Evolutionary conservation across 2,888 invertebrate species (phyloP).

Genomic region (Eudasyphora cyanicolor): DNA sequence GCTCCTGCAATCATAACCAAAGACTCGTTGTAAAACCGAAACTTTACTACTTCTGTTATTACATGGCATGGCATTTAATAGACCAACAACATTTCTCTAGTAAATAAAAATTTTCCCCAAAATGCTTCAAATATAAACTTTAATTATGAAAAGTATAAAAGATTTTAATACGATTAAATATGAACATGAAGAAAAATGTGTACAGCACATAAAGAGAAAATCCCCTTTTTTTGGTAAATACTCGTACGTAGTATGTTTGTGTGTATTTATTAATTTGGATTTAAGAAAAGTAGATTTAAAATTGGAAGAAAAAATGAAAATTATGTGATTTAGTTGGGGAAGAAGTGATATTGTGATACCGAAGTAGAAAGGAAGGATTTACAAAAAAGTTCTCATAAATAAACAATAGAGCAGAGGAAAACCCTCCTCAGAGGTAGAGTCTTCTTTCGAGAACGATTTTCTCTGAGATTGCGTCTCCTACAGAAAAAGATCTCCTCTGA

Average conservation of each 20-base stretch:
- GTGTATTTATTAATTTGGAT: not conserved
- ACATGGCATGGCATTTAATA: constrained; percentile 13
- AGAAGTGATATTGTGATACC: not conserved
- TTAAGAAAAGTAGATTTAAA: not conserved
- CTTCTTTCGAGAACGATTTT: too few species aligned
- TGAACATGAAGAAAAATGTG: not conserved
- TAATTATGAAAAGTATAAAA: constrained; percentile 27
- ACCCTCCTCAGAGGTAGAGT: too few species aligned
- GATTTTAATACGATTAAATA: constrained; percentile 24
- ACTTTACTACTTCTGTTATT: not conserved
- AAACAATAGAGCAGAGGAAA: too few species aligned
- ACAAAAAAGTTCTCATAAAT: too few species aligned
- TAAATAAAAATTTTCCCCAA: not conserved
- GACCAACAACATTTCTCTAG: not conserved
- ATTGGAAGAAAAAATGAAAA: not conserved
- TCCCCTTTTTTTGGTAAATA: not conserved
- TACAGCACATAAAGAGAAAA: not conserved
- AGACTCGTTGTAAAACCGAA: not conserved
- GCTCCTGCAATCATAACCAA: constrained; percentile 1
- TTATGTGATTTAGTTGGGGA: not conserved
- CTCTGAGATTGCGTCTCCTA: too few species aligned
- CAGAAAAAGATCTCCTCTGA: too few species aligned
- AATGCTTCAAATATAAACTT: not conserved
- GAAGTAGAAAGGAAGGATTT: not conserved
- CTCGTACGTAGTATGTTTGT: not conserved